These are phyloP conservation scores for Aphodius granarius DNA, from an alignment of 2,888 invertebrate genomes.

Conservation along the genomic window DNA sequence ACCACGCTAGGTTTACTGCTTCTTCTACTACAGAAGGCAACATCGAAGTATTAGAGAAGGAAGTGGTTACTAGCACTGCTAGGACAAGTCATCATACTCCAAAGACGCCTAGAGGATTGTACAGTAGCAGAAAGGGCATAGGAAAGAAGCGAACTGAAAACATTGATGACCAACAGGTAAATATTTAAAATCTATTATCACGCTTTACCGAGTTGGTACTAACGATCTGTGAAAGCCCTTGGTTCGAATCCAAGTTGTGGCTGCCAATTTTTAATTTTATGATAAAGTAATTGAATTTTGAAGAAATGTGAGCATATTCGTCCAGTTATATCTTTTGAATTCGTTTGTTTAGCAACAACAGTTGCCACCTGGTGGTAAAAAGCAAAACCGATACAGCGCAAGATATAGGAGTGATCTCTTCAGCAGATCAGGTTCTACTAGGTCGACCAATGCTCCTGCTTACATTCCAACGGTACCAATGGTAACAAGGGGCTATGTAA, in stretches of 20 bases:
- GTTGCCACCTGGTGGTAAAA: slow-evolving; percentile 43
- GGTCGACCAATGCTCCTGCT: slow-evolving; percentile 57
- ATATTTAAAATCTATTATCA: background rate
- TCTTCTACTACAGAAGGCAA: slow-evolving; percentile 15
- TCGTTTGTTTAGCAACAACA: background rate
- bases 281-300: too few relatives aligned
- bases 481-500: slow-evolving; percentile 48
- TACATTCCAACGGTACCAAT: slow-evolving; percentile 67
- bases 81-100: slow-evolving; percentile 25
- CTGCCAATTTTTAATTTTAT: too few relatives aligned
- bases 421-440: slow-evolving; percentile 50
- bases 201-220: background rate
- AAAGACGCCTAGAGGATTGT: slow-evolving; percentile 41
- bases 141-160: slow-evolving; percentile 28
- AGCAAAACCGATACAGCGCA: slow-evolving; percentile 61
- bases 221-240: background rate
- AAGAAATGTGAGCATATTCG: too few relatives aligned
- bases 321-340: background rate
- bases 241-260: too few relatives aligned
- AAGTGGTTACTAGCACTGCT: slow-evolving; percentile 16
- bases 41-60: slow-evolving; percentile 15
- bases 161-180: slow-evolving; percentile 23
- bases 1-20: slow-evolving; percentile 44
- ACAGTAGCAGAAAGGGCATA: slow-evolving; percentile 41
- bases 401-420: slow-evolving; percentile 57